Conservation (phyloP, 2,888 invertebrate species). For the Epsilonema sp. region DNA sequence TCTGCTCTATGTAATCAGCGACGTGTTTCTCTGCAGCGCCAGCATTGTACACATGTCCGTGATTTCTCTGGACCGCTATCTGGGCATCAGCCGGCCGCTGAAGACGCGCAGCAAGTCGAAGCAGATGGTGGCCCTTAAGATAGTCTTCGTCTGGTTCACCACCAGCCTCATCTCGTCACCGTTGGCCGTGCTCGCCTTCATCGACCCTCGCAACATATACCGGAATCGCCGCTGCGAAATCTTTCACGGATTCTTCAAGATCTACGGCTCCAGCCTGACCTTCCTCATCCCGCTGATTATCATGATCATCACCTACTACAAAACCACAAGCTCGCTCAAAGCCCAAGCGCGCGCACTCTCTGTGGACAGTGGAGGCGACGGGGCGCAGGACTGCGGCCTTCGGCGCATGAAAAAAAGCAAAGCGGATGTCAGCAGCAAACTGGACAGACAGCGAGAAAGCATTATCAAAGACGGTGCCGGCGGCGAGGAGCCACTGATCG, state of each 20-base stretch:
- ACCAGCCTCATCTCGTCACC: slow-evolving; percentile 79
- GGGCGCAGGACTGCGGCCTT: too few relatives aligned
- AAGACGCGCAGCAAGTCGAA: slow-evolving; percentile 70
- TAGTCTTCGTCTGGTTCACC: slow-evolving; percentile 75
- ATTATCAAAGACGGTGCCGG: too few relatives aligned
- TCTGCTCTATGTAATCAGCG: slow-evolving; percentile 61
- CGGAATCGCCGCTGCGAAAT: slow-evolving; percentile 32
- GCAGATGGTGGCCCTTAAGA: slow-evolving; percentile 51
- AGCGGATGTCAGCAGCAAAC: too few relatives aligned
- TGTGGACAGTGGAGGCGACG: too few relatives aligned
- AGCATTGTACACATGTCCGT: slow-evolving; percentile 41
- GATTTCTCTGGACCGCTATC: slow-evolving; percentile 47
- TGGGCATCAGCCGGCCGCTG: slow-evolving; percentile 77
- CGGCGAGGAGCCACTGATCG: too few relatives aligned
- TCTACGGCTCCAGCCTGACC: slow-evolving; percentile 59
- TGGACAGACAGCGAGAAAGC: too few relatives aligned
- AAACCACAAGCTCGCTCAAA: slow-evolving; percentile 65
- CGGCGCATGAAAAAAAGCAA: too few relatives aligned
- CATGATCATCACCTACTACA: slow-evolving; percentile 72
- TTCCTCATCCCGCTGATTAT: slow-evolving; percentile 81
- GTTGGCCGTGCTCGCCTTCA: slow-evolving; percentile 39
- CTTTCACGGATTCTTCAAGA: slow-evolving; percentile 17
- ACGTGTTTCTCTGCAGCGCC: slow-evolving; percentile 39
- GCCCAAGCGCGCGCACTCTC: too few relatives aligned
- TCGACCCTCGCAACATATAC: slow-evolving; percentile 35